Base-by-base conservation (phyloP, 2,113 vertebrate species). In the Scytalopus superciliaris region DNA sequence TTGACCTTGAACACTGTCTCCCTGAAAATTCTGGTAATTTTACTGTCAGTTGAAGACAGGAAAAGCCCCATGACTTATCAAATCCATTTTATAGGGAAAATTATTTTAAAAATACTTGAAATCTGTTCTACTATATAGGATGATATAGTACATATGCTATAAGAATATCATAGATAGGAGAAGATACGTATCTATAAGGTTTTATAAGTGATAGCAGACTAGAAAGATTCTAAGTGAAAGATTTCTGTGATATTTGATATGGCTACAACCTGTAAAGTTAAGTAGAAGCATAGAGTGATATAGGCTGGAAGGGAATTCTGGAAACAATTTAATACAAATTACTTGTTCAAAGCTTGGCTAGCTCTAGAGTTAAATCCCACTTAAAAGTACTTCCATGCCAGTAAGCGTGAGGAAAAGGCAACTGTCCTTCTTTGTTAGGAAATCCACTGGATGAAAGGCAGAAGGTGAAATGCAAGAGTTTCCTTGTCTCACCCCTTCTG, bases 121-220 rank as follows among this genome's bases (percentile, higher is more conserved):
- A 49, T 62, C 24, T 79, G 0, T n/a, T 73, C 19, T 56, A 15
- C 3, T 72, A 0, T 10, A 56, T 42, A 12, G 64, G 10, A 4
- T 64, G 11, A 76, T 31, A 37, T 1, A 21, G 10, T 53, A 31
- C 5, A 39, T 44, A 27, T 5, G 7, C 6, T 39, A 0, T 31
- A 56, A 44, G 24, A 84, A 60, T 22, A 7, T 6, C 44, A 9
- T 4, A 37, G 22, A 19, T 31, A 78, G 40, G 30, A 39, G 31
- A 55, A 68, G 23, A 45, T 45, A 31, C 1, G 5, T 45, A 27
- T 79, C 30, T 55, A 10, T 73, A 18, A 64, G n/a, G 6, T 73
- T 49, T 44, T 30, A 28, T 6, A 33, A 18, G 8, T 27, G n/a
- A 73, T 10, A 69, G 12, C 8, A 77, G 27, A 64, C 22, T 19